These are phyloP conservation scores for Acrocephalus kingi DNA, from an alignment of 2,113 vertebrate genomes.

Conservation along the genomic window DNA sequence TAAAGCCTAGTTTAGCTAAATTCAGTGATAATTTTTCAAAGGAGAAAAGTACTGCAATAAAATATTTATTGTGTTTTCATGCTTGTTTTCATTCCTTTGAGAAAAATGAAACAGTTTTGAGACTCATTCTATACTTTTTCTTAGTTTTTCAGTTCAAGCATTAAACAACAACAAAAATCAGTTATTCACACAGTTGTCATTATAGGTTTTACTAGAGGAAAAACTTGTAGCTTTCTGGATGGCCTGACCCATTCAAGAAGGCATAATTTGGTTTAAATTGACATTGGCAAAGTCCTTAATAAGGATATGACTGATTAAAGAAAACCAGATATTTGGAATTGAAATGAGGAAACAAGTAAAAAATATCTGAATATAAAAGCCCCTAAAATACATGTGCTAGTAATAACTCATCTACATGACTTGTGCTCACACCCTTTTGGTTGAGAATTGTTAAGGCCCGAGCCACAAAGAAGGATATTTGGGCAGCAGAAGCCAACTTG, in stretches of 20 bases:
- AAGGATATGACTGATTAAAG: not conserved
- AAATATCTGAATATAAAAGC: not conserved
- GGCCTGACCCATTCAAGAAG: not conserved
- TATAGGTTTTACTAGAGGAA: not conserved
- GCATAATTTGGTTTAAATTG: not conserved
- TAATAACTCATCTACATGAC: not conserved
- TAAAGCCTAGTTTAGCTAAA: slow-evolving; percentile 51
- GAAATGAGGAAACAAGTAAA: not conserved
- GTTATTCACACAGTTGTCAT: not conserved
- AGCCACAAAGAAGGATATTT: slow-evolving; percentile 42
- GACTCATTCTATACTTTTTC: not conserved
- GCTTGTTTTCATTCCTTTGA: slow-evolving; percentile 39
- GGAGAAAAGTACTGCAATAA: slow-evolving; percentile 8
- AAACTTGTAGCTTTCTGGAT: not conserved
- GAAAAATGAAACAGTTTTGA: slow-evolving; percentile 24
- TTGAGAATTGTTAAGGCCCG: slow-evolving; percentile 3
- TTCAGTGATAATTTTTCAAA: slow-evolving; percentile 44
- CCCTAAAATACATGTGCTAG: not conserved
- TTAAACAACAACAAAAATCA: not conserved
- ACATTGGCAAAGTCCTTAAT: not conserved
- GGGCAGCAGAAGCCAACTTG: slow-evolving; percentile 41
- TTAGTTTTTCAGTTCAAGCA: not conserved
- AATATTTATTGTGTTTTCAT: slow-evolving; percentile 35
- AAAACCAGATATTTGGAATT: not conserved
- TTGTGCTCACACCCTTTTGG: not conserved